These are phyloP conservation scores for Platysternon megacephalum DNA, from an alignment of 2,113 vertebrate species.

Conservation along the genomic window DNA sequence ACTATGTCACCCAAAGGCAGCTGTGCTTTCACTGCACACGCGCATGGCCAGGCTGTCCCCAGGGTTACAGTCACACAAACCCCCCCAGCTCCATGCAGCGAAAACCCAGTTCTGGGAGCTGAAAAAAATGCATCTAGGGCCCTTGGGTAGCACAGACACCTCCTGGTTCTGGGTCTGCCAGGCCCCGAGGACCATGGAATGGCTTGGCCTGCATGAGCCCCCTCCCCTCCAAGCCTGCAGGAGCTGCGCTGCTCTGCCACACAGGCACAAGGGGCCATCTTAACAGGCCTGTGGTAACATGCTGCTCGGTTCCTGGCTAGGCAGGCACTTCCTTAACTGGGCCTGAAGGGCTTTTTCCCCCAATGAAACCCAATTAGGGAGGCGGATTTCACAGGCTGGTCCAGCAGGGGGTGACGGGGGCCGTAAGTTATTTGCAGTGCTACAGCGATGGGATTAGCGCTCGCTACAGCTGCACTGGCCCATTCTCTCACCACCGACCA, in stretches of 20 bases:
- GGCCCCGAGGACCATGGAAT: background rate
- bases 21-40: background rate
- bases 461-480: no score
- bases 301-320: background rate
- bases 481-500: no score
- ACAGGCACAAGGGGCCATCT: background rate
- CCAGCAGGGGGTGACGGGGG: background rate
- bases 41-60: background rate
- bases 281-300: background rate
- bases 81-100: background rate
- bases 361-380: background rate
- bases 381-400: background rate
- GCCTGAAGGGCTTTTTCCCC: background rate
- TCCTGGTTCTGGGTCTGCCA: background rate
- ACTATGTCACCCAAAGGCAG: background rate
- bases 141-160: no score
- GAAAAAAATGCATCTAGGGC: background rate
- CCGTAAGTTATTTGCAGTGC: background rate
- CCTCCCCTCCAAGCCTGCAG: background rate
- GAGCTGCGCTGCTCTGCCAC: background rate
- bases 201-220: background rate
- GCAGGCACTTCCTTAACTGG: background rate
- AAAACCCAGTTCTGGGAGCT: background rate
- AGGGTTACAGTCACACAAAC: background rate
- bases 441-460: no score